Evolutionary conservation across 2,888 invertebrate species (phyloP).

Genomic region (Melolontha melolontha): DNA sequence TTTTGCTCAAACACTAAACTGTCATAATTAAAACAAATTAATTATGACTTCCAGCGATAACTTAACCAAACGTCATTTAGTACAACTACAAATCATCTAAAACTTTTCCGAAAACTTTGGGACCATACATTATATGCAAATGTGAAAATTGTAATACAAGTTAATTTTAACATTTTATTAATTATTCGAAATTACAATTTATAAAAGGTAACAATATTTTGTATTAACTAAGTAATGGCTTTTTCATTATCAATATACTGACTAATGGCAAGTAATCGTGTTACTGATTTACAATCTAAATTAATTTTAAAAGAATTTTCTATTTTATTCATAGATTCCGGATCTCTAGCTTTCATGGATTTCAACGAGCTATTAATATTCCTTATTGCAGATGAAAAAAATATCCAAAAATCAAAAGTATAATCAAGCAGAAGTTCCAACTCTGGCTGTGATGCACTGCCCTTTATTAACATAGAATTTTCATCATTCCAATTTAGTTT

Average conservation of each 20-base stretch:
- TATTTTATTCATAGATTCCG: constrained; percentile 53
- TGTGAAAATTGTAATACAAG: too few relatives aligned
- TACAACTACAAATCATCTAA: too few relatives aligned
- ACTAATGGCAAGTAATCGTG: constrained; percentile 56
- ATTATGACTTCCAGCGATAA: too few relatives aligned
- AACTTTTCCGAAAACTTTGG: too few relatives aligned
- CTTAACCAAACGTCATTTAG: too few relatives aligned
- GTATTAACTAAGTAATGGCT: constrained; percentile 44
- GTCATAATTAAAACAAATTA: too few relatives aligned
- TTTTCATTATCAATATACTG: constrained; percentile 59
- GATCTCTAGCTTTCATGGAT: constrained; percentile 53
- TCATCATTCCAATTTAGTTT: constrained; percentile 58
- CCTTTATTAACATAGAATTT: constrained; percentile 54
- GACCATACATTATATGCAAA: too few relatives aligned
- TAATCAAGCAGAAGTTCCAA: constrained; percentile 57
- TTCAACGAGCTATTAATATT: constrained; percentile 55
- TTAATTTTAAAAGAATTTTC: constrained; percentile 56
- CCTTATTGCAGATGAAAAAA: constrained; percentile 53
- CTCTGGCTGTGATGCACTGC: constrained; percentile 59
- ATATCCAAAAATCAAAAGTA: constrained; percentile 56
- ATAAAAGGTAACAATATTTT: too few relatives aligned
- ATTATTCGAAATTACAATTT: too few relatives aligned
- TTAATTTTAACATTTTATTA: too few relatives aligned
- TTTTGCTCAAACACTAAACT: too few relatives aligned
- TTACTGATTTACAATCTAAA: constrained; percentile 51